A percentile compares a stretch with the other conserved stretches of the same genome.
Conservation (phyloP, 2,888 invertebrate species). For the Eueremaeus valkanovi region DNA sequence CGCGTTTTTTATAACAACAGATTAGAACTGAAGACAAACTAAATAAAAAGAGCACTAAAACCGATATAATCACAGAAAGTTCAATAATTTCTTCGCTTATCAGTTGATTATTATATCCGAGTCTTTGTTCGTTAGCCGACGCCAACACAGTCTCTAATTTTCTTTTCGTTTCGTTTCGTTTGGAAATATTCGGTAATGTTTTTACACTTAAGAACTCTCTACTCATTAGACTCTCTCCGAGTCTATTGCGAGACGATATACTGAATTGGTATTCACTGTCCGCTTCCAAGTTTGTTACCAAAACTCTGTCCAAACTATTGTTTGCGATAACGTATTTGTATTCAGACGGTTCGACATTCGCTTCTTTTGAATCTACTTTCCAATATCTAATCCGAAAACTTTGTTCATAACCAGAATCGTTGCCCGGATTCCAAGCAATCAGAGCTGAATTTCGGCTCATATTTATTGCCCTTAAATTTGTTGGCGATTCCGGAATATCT, state of each 20-base stretch:
- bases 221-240: constrained; percentile 65
- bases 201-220: not conserved
- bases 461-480: constrained; percentile 62
- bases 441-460: constrained; percentile 79
- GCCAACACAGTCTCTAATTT: constrained; percentile 34
- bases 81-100: constrained; percentile 37
- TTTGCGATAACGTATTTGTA: constrained; percentile 24
- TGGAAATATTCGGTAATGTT: constrained; percentile 2
- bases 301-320: constrained; percentile 61
- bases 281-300: constrained; percentile 69
- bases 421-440: constrained; percentile 83
- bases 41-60: not conserved
- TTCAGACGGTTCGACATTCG: constrained; percentile 3
- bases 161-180: too few species aligned
- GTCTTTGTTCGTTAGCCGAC: constrained; percentile 29
- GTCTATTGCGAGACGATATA: constrained; percentile 78
- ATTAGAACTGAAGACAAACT: constrained; percentile 31
- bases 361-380: constrained; percentile 43
- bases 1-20: constrained; percentile 30
- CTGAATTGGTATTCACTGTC: constrained; percentile 84
- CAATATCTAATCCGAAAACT: constrained; percentile 74
- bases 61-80: constrained; percentile 33
- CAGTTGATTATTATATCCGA: constrained; percentile 32
- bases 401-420: constrained; percentile 82
- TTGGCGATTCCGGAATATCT: constrained; percentile 55